phyloP scores from a whole-genome alignment of 2,797 vertebrate species.

The Novumbra hubbsi region DNA sequence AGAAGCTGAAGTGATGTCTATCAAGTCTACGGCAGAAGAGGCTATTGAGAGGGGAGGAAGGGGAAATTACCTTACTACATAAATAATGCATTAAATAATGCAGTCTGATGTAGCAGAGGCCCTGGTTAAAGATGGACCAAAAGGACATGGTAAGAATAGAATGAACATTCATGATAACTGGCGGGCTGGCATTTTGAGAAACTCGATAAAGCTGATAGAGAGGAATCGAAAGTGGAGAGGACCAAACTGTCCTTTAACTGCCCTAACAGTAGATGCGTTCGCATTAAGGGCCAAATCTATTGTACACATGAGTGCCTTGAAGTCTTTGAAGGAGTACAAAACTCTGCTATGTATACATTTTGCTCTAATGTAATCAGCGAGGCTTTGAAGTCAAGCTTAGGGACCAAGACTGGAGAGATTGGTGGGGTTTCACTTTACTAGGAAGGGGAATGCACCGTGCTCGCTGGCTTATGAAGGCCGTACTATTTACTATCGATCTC shows the following conservation, averaged over 20 bases:
- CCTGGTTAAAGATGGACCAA: background rate
- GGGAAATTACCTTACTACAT: background rate
- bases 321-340: background rate
- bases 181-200: background rate
- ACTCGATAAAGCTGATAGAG: background rate
- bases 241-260: background rate
- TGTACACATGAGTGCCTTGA: conserved; percentile 1
- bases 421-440: background rate
- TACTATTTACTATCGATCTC: conserved; percentile 51
- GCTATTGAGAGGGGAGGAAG: background rate
- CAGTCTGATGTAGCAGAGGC: background rate
- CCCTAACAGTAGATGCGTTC: too few relatives aligned
- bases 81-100: conserved; percentile 14
- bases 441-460: background rate
- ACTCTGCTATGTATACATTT: background rate
- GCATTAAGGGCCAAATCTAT: too few relatives aligned
- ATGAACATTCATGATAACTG: conserved; percentile 15
- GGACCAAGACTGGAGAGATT: background rate
- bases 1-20: background rate
- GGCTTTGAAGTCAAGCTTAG: background rate
- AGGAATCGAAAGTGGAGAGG: background rate
- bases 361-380: background rate
- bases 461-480: conserved; percentile 39
- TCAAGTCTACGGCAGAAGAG: background rate
- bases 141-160: background rate